These are phyloP conservation scores for Salpingus planirostris DNA, from an alignment of 2,888 invertebrate genomes.

Conservation along the genomic window DNA sequence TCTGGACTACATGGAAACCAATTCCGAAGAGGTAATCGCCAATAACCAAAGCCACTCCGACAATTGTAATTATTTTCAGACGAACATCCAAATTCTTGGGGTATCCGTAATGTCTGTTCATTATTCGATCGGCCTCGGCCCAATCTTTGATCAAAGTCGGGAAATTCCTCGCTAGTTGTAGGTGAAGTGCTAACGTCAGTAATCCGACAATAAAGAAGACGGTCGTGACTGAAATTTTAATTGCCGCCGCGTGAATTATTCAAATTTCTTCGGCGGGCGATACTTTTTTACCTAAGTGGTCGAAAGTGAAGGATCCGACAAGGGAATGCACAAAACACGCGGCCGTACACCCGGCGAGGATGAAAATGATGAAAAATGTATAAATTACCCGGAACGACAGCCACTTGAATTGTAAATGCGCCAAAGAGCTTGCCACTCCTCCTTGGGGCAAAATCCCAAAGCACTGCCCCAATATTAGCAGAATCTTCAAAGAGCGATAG, in stretches of 20 bases:
- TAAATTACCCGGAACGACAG: neutral
- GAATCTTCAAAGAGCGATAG: neutral
- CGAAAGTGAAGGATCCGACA: too few species aligned
- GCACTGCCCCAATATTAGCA: neutral
- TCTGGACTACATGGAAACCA: too few species aligned
- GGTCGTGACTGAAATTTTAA: too few species aligned
- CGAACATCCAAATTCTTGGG: slow-evolving; percentile 1
- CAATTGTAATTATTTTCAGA: neutral
- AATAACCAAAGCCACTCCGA: too few species aligned
- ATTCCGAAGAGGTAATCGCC: too few species aligned
- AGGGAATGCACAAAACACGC: too few species aligned
- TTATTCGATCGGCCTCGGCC: slow-evolving; percentile 1
- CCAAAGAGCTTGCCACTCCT: neutral
- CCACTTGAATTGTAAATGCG: neutral
- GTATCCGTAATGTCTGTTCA: slow-evolving; percentile 5
- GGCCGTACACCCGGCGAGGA: too few species aligned
- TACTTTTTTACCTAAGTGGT: too few species aligned
- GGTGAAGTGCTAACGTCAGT: slow-evolving; percentile 1
- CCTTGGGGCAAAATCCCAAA: slow-evolving; percentile 1
- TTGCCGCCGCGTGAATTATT: too few species aligned
- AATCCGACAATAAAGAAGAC: too few species aligned
- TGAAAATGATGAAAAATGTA: slow-evolving; percentile 1
- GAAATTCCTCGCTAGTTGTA: slow-evolving; percentile 1
- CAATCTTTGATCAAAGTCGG: slow-evolving; percentile 4
- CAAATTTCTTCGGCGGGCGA: too few species aligned